Evolutionary conservation across 2,888 invertebrate species (phyloP).

Genomic region (Stenoptilia bipunctidactyla): DNA sequence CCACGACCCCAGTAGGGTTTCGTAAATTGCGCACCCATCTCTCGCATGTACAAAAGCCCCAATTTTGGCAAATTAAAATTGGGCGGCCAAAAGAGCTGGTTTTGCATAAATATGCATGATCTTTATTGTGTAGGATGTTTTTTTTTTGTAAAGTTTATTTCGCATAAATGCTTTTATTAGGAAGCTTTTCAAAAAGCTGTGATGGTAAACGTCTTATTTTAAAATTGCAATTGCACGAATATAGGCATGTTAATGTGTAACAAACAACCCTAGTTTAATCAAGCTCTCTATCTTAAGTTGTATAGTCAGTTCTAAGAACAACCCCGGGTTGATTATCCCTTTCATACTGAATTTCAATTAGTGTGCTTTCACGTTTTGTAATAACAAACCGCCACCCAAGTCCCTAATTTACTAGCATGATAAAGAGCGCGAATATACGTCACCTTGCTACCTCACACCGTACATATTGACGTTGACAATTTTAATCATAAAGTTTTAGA

Average conservation of each 20-base stretch:
- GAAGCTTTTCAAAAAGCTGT: too few species aligned
- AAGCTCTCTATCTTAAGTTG: slow-evolving; percentile 8
- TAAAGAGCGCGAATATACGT: too few species aligned
- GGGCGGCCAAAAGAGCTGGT: slow-evolving; percentile 30
- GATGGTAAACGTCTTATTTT: too few species aligned
- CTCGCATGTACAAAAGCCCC: slow-evolving; percentile 49
- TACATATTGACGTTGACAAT: too few species aligned
- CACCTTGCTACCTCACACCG: too few species aligned
- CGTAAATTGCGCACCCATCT: slow-evolving; percentile 63
- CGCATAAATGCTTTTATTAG: too few species aligned
- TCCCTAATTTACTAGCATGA: too few species aligned
- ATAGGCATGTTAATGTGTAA: slow-evolving; percentile 16
- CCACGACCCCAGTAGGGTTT: slow-evolving; percentile 44
- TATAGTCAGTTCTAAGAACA: neutral
- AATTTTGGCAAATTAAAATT: slow-evolving; percentile 53
- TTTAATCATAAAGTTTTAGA: too few species aligned
- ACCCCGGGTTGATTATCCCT: slow-evolving; percentile 64
- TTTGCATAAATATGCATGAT: slow-evolving; percentile 8
- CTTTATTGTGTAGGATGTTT: neutral
- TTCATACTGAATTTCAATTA: slow-evolving; percentile 69
- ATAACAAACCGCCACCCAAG: slow-evolving; percentile 48
- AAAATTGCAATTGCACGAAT: too few species aligned
- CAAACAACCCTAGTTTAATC: slow-evolving; percentile 14
- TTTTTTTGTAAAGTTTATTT: too few species aligned
- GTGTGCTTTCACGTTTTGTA: slow-evolving; percentile 61